phyloP scores from a whole-genome alignment of 2,888 invertebrate species.

The Matsumyia berberina region DNA sequence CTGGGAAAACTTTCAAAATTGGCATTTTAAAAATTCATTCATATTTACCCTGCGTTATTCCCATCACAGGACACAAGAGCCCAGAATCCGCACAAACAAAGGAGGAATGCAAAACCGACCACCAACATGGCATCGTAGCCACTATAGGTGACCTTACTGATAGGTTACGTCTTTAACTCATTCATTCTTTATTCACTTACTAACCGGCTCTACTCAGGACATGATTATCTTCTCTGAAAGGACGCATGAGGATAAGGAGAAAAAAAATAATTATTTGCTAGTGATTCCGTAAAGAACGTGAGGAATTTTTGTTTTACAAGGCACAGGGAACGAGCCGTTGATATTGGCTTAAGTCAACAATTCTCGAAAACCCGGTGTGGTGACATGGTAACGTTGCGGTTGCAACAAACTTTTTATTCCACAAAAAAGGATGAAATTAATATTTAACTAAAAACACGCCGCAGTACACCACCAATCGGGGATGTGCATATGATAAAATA shows the following conservation, averaged over 20 bases:
- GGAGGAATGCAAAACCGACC: not conserved
- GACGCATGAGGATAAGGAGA: not conserved
- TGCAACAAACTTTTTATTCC: constrained; percentile 60
- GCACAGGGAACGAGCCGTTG: constrained; percentile 32
- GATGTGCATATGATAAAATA: constrained; percentile 64
- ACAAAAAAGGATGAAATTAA: constrained; percentile 64
- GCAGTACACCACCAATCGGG: constrained; percentile 63
- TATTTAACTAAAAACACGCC: constrained; percentile 72
- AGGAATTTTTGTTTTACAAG: no score
- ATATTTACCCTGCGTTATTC: constrained; percentile 48
- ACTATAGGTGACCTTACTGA: constrained; percentile 64
- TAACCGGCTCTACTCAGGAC: constrained; percentile 60
- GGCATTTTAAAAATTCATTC: constrained; percentile 72
- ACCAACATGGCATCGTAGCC: constrained; percentile 16
- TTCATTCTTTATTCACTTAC: constrained; percentile 60
- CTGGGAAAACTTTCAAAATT: constrained; percentile 68
- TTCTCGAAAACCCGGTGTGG: constrained; percentile 22
- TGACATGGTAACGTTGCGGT: constrained; percentile 38
- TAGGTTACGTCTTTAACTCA: constrained; percentile 61
- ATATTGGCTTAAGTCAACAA: constrained; percentile 67
- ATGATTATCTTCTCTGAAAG: constrained; percentile 64
- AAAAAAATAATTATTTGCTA: not conserved
- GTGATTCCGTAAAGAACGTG: no score
- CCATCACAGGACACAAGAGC: constrained; percentile 36
- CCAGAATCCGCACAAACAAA: constrained; percentile 12